These are phyloP conservation scores for Sterna hirundo DNA, from an alignment of 2,113 vertebrate genomes.

Conservation along the genomic window DNA sequence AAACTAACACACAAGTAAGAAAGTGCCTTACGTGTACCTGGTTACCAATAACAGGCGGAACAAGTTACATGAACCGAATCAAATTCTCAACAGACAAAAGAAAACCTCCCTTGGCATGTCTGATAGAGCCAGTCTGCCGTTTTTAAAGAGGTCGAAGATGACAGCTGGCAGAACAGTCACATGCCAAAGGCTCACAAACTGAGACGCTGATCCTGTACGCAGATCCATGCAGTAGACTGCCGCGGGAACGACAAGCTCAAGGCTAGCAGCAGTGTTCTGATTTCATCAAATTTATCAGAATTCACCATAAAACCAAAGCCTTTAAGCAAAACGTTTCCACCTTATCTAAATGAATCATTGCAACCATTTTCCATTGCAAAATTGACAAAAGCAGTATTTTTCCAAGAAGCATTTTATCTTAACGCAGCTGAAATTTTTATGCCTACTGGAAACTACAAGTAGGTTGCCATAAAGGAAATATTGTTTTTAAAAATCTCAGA, in stretches of 20 bases:
- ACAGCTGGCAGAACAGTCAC: background rate
- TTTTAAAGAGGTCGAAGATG: background rate
- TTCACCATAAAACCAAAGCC: background rate
- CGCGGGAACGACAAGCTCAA: background rate
- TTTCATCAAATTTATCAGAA: background rate
- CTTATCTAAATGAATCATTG: background rate
- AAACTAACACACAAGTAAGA: background rate
- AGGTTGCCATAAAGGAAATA: background rate
- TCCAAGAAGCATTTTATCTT: background rate
- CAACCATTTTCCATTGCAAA: background rate
- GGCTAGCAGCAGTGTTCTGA: background rate
- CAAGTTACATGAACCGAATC: background rate
- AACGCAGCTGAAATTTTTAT: background rate
- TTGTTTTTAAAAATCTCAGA: background rate
- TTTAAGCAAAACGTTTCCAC: background rate
- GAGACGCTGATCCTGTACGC: fast-evolving
- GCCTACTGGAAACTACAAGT: background rate
- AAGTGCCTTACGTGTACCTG: background rate
- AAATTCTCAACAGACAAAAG: background rate
- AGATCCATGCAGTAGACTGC: fast-evolving
- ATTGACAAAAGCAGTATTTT: background rate
- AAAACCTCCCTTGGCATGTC: background rate
- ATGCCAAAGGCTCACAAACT: background rate
- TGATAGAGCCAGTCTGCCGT: background rate
- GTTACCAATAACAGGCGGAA: background rate